phyloP scores from a whole-genome alignment of 2,888 invertebrate species.

The Pammene aurita region DNA sequence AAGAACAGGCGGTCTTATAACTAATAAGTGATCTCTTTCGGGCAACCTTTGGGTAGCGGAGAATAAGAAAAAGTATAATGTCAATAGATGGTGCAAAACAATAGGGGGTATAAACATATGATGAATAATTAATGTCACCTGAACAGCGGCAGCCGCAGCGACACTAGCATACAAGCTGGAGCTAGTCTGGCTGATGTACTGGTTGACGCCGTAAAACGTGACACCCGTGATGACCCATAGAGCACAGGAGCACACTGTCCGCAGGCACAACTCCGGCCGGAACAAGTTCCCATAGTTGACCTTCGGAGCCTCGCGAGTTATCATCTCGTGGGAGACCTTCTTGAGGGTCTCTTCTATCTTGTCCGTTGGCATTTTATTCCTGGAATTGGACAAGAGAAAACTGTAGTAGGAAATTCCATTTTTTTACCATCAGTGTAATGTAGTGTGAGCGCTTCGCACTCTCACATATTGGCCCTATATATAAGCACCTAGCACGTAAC shows the following conservation, averaged over 20 bases:
- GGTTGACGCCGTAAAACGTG: slow-evolving; percentile 92
- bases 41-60: too few relatives aligned
- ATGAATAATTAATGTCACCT: slow-evolving; percentile 53
- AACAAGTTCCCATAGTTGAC: slow-evolving; percentile 85
- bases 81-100: too few relatives aligned
- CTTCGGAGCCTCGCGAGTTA: slow-evolving; percentile 56
- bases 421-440: too few relatives aligned
- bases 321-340: slow-evolving; percentile 58
- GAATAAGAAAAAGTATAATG: too few relatives aligned
- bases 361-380: slow-evolving; percentile 77
- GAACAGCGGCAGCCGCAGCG: slow-evolving; percentile 82
- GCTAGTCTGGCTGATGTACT: slow-evolving; percentile 90
- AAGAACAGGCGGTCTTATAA: too few relatives aligned
- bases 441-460: too few relatives aligned
- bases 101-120: too few relatives aligned
- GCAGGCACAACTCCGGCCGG: slow-evolving; percentile 84
- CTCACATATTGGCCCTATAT: too few relatives aligned
- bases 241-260: slow-evolving; percentile 86
- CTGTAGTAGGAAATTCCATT: too few relatives aligned
- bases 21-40: too few relatives aligned
- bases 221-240: slow-evolving; percentile 93
- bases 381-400: slow-evolving; percentile 49
- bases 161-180: slow-evolving; percentile 93
- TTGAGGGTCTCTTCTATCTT: slow-evolving; percentile 75
- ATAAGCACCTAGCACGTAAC: too few relatives aligned